Percentiles rank a stretch among this genome's conserved stretches.
Conservation (phyloP, 37 sponge, comb jelly and placozoan species). For the Petrosia ficiformis region DNA sequence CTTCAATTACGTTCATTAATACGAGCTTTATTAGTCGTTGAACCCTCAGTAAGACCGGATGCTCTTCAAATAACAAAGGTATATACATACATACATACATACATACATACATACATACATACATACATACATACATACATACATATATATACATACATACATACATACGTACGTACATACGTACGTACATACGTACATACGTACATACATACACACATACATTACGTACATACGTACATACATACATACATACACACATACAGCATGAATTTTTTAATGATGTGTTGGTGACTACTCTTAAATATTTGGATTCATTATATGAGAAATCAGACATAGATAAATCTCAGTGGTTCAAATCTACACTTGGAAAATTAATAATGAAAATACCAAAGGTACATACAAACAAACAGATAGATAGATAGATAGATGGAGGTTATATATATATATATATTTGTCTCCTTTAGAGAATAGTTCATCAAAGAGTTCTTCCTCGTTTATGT, state of each 20-base stretch:
- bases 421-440: background rate
- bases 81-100: constrained; percentile 10
- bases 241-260: background rate
- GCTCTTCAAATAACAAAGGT: constrained; percentile 63
- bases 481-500: constrained; percentile 61
- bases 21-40: constrained; percentile 47
- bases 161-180: constrained; percentile 1
- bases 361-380: constrained; percentile 42
- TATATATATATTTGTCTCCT: constrained; percentile 5
- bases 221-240: background rate
- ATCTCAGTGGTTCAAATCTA: constrained; percentile 86
- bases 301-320: constrained; percentile 71
- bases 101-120: background rate
- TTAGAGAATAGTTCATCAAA: constrained; percentile 60
- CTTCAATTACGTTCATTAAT: constrained; percentile 34
- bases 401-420: background rate
- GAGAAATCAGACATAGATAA: constrained; percentile 77
- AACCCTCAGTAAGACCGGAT: constrained; percentile 74
- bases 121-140: background rate
- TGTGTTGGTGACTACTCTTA: constrained; percentile 36
- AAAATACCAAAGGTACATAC: constrained; percentile 63
- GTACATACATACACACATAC: background rate
- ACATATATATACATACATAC: background rate
- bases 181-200: background rate
- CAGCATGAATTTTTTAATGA: constrained; percentile 77